Evolutionary conservation across 2,797 vertebrate species (phyloP).

Genomic region (Fundulus diaphanus): DNA sequence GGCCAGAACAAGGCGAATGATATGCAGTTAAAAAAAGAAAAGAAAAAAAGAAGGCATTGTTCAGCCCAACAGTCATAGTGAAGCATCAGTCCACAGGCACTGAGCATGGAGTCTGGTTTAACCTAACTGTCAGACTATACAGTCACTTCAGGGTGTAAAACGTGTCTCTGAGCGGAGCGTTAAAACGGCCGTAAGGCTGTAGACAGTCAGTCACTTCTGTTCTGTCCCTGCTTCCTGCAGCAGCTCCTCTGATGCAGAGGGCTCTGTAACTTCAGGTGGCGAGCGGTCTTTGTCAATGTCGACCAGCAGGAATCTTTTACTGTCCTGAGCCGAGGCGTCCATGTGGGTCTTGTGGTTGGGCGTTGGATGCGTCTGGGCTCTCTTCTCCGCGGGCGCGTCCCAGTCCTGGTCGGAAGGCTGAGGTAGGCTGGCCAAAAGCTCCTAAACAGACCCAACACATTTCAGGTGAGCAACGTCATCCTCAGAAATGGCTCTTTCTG

Average conservation of each 20-base stretch:
- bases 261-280: constrained; percentile 75
- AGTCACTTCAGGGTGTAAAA: constrained; percentile 36
- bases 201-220: constrained; percentile 78
- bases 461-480: constrained; percentile 1
- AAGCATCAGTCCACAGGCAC: constrained; percentile 75
- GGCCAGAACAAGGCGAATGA: constrained; percentile 76
- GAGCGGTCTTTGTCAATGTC: constrained; percentile 48
- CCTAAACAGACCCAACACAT: constrained; percentile 73
- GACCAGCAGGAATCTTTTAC: constrained; percentile 50
- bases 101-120: constrained; percentile 59
- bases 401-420: constrained; percentile 90
- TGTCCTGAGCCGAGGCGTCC: constrained; percentile 3
- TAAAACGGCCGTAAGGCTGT: constrained; percentile 35
- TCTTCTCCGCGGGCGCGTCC: constrained; percentile 81
- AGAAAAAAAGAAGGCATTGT: constrained; percentile 70
- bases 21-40: constrained; percentile 79
- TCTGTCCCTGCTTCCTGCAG: constrained; percentile 84
- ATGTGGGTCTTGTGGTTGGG: constrained; percentile 44
- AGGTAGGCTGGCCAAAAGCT: constrained; percentile 95
- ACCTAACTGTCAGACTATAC: constrained; percentile 38
- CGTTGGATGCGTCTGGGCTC: constrained; percentile 46
- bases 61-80: constrained; percentile 76
- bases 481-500: background rate
- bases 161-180: constrained; percentile 35
- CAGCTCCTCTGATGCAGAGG: constrained; percentile 93